Percentiles rank a stretch among this genome's conserved stretches.
These are phyloP conservation scores for Rhipidura dahli DNA, from an alignment of 2,113 vertebrate species.

Conservation along the genomic window DNA sequence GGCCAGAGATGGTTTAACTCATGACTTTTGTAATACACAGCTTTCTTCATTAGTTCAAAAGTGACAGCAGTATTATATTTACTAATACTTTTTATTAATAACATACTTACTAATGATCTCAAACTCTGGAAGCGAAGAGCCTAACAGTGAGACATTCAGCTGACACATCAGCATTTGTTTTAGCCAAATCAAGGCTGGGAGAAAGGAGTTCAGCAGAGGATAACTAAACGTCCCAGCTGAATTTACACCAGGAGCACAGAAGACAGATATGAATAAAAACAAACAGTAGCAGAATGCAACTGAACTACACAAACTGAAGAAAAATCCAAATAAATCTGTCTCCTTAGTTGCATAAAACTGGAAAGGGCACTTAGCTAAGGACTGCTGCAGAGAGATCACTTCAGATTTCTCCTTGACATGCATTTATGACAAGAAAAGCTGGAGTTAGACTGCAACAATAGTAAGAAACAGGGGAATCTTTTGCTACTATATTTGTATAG, in stretches of 20 bases:
- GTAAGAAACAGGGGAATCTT: not conserved
- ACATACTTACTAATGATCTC: not conserved
- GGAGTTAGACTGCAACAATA: not conserved
- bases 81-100: not conserved
- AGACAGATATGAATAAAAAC: not conserved
- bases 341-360: not conserved
- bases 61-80: not conserved
- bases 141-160: not conserved
- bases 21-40: not conserved
- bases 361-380: not conserved
- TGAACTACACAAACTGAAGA: not conserved
- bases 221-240: not conserved
- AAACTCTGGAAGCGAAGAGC: not conserved
- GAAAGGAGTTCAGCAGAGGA: not conserved
- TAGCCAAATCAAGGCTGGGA: not conserved
- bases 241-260: not conserved
- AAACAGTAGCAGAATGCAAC: not conserved
- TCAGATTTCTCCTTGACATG: not conserved
- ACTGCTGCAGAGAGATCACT: not conserved
- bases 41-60: not conserved
- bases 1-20: not conserved
- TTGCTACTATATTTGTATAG: not conserved
- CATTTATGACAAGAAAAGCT: not conserved
- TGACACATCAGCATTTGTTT: not conserved
- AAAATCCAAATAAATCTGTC: not conserved